Conservation (phyloP, 2,888 invertebrate species). For the Tipula helvola region DNA sequence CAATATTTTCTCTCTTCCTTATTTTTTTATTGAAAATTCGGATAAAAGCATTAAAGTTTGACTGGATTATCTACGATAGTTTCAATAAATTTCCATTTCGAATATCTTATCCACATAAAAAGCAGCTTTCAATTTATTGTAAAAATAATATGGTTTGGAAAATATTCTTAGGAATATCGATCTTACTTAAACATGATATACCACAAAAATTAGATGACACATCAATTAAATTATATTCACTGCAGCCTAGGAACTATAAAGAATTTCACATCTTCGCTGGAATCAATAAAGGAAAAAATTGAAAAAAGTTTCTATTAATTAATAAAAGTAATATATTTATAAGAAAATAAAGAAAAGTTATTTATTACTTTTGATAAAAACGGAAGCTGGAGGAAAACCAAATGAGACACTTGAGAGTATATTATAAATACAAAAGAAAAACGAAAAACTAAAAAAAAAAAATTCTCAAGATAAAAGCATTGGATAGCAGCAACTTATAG, state of each 20-base stretch:
- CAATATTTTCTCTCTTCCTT: not conserved
- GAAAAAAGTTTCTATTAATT: not conserved
- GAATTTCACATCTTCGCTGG: not conserved
- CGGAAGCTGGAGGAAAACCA: not conserved
- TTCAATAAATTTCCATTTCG: not conserved
- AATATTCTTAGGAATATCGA: not conserved
- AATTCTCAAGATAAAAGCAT: not conserved
- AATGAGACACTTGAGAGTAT: not conserved
- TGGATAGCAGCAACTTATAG: not conserved
- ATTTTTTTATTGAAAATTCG: not conserved
- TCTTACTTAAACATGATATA: not conserved
- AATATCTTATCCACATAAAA: not conserved
- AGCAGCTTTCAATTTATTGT: not conserved
- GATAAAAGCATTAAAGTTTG: not conserved
- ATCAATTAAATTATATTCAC: too few species aligned
- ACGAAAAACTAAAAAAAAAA: not conserved
- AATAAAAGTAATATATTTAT: not conserved
- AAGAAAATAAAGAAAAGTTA: not conserved
- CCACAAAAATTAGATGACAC: not conserved
- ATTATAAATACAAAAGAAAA: not conserved
- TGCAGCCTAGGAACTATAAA: too few species aligned
- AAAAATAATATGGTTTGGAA: not conserved
- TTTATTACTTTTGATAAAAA: not conserved
- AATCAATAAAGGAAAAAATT: not conserved
- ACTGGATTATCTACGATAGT: not conserved